Base-by-base conservation (phyloP, 1,140 invertebrate genomes). In the Muscidifurax raptorellus region DNA sequence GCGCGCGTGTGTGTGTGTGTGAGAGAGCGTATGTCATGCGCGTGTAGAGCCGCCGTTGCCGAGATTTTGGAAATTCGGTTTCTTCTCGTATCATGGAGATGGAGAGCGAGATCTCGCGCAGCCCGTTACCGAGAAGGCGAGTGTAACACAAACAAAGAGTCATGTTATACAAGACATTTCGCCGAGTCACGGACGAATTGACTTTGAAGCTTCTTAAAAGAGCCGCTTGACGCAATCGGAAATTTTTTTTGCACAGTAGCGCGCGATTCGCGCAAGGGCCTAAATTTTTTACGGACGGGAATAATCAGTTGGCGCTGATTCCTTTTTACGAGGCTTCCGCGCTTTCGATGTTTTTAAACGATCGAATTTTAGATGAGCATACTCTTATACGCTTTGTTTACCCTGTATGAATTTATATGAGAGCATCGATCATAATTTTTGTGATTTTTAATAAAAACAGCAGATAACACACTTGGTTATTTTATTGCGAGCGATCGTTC, bases 381-480 rank as follows among this genome's bases (percentile, higher is more conserved):
- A 59, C 4, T 59, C 52, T 59, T 59, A n/a, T n/a, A n/a, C 52
- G 18, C 22, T 59, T 59, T 22, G 18, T n/a, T 5, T 59, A 7
- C n/a, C 52, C 22, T 59, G 52, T 59, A 59, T 59, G 15, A 18
- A 47, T 59, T 59, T 7, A 59, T 59, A 22, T 9, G 22, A 59
- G 52, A 59, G 52, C 18, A 22, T 52, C 47, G 47, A 52, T 22
- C 47, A 52, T 52, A 12, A 47, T 47, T 47, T 40, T 40, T 47
- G 15, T 77, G 27, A 78, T 32, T 78, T 66, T 78, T 78, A 78
- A 66, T 78, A 78, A 78, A n/a, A 59, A 77, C 25, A 47, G 44
- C 44, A 47, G 15, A 47, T 15, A 47, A 47, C 15, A 15, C 15
- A 47, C 15, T 18, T 47, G 4, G 15, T 47, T 47, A 47, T 47